A percentile compares a stretch with the other conserved stretches of the same genome.
phyloP scores from a whole-genome alignment of 2,888 invertebrate species.

The Lypha dubia region DNA sequence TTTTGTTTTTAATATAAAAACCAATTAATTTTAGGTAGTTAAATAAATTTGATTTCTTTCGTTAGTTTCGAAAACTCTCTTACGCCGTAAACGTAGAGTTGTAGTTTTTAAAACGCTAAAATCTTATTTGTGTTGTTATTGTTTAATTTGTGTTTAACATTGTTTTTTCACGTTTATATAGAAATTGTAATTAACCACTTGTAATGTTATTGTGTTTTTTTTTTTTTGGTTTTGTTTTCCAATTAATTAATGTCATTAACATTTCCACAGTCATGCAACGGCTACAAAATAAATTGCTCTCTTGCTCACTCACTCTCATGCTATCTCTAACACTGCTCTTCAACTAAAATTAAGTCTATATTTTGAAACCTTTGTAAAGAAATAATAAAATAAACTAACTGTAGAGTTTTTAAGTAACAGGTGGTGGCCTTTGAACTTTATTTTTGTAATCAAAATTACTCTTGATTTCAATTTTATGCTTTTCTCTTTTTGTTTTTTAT shows the following conservation, averaged over 20 bases:
- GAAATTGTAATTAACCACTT: constrained; percentile 60
- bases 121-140: constrained; percentile 58
- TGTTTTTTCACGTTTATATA: constrained; percentile 59
- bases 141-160: constrained; percentile 64
- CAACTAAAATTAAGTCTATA: constrained; percentile 28
- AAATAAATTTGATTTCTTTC: constrained; percentile 29
- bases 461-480: constrained; percentile 34
- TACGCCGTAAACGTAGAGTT: constrained; percentile 29
- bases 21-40: not conserved
- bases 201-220: constrained; percentile 24
- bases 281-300: constrained; percentile 55
- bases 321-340: constrained; percentile 12
- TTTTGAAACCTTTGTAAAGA: not conserved
- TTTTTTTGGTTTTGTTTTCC: constrained; percentile 26
- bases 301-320: constrained; percentile 34
- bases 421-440: constrained; percentile 41
- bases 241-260: constrained; percentile 66
- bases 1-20: no score
- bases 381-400: constrained; percentile 5
- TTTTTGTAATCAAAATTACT: constrained; percentile 50
- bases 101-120: constrained; percentile 41
- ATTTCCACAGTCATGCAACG: constrained; percentile 76
- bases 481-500: constrained; percentile 55
- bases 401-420: constrained; percentile 27
- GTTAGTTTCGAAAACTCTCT: constrained; percentile 24